phyloP scores from a whole-genome alignment of 2,888 invertebrate species.

The Drosophila silvestris region DNA sequence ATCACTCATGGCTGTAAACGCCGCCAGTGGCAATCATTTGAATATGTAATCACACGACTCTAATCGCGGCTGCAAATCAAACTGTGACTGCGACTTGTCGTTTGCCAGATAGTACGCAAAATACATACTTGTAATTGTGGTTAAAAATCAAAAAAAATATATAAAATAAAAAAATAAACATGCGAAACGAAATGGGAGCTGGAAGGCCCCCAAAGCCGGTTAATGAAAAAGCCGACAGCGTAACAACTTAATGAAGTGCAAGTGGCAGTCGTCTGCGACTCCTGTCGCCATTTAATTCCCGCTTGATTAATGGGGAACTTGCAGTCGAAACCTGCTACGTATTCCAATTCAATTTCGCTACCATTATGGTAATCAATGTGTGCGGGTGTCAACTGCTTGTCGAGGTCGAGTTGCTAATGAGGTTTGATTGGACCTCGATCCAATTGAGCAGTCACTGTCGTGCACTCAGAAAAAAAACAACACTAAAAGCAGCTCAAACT shows the following conservation, averaged over 20 bases:
- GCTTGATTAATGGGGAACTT: constrained; percentile 46
- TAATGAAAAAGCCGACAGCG: constrained; percentile 58
- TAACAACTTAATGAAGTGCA: constrained; percentile 51
- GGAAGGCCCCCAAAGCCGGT: constrained; percentile 22
- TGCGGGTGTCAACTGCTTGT: constrained; percentile 27
- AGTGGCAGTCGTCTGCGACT: constrained; percentile 42
- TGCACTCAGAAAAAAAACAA: background rate
- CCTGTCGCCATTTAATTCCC: constrained; percentile 47
- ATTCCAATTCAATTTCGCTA: constrained; percentile 10
- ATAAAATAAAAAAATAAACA: background rate
- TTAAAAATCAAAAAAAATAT: background rate
- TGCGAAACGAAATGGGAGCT: constrained; percentile 11
- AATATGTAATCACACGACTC: constrained; percentile 66
- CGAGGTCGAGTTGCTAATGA: constrained; percentile 40
- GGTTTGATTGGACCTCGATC: constrained; percentile 8
- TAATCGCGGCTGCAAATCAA: constrained; percentile 73
- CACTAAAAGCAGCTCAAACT: background rate
- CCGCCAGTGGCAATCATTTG: constrained; percentile 73
- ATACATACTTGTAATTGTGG: constrained; percentile 22
- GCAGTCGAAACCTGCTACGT: constrained; percentile 9
- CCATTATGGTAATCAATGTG: constrained; percentile 27
- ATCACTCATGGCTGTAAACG: constrained; percentile 34
- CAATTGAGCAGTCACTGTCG: background rate
- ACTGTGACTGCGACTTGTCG: constrained; percentile 57
- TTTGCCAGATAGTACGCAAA: constrained; percentile 48